A percentile compares a stretch with the other conserved stretches of the same genome.
phyloP scores from a whole-genome alignment of 2,888 invertebrate genomes.

The Salpingus planirostris region DNA sequence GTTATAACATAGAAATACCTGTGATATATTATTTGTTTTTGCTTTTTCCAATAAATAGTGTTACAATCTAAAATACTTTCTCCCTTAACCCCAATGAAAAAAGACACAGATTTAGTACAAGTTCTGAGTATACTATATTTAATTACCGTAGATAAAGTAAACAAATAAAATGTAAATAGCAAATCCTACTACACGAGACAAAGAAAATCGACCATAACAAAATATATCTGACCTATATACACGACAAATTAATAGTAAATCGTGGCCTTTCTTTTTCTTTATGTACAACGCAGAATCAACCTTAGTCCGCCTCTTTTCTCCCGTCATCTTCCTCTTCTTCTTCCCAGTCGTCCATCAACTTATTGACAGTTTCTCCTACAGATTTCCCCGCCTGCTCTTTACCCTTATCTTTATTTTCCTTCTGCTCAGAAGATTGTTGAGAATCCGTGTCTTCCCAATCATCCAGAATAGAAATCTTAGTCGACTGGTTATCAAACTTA shows the following conservation, averaged over 20 bases:
- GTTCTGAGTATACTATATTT: not conserved
- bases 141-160: not conserved
- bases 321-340: constrained; percentile 41
- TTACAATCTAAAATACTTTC: constrained; percentile 5
- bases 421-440: constrained; percentile 34
- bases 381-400: constrained; percentile 16
- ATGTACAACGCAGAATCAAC: no score
- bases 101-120: no score
- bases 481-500: constrained; percentile 11
- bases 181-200: no score
- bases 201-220: no score
- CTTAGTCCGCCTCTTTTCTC: no score
- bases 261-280: no score
- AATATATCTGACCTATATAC: no score
- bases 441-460: constrained; percentile 43
- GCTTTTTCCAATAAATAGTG: constrained; percentile 26
- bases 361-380: constrained; percentile 34
- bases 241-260: no score
- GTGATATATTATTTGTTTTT: constrained; percentile 37
- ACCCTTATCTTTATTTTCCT: no score
- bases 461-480: constrained; percentile 33
- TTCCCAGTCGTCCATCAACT: constrained; percentile 42
- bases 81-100: no score
- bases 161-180: not conserved
- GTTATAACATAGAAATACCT: constrained; percentile 31